phyloP scores from a whole-genome alignment of 92 coral and sea anemone genomes.

The Epizoanthus ramosus region DNA sequence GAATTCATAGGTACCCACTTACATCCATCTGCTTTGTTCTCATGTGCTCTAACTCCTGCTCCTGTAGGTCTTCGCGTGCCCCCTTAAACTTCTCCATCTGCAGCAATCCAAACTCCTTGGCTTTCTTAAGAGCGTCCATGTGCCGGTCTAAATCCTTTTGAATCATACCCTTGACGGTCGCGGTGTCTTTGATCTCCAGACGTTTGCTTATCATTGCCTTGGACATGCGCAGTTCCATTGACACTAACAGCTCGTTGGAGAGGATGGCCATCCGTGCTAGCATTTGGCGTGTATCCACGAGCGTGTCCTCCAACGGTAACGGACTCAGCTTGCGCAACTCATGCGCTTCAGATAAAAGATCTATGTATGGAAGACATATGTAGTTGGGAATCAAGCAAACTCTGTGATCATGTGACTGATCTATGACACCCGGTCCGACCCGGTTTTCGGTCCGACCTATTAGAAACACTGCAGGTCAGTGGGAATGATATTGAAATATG shows the following conservation, averaged over 20 bases:
- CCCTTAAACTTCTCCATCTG: slow-evolving; percentile 72
- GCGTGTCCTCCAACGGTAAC: slow-evolving; percentile 85
- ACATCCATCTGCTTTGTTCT: slow-evolving; percentile 76
- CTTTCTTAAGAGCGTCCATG: slow-evolving; percentile 58
- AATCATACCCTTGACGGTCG: slow-evolving; percentile 42
- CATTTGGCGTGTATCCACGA: slow-evolving; percentile 79
- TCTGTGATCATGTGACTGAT: too few species aligned
- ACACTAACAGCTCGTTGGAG: slow-evolving; percentile 83
- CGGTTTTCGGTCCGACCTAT: too few species aligned
- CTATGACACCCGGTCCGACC: too few species aligned
- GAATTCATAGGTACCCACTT: too few species aligned
- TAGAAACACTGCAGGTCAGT: too few species aligned
- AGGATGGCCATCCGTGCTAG: slow-evolving; percentile 92
- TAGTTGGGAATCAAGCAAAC: too few species aligned
- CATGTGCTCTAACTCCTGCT: slow-evolving; percentile 65
- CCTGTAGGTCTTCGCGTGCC: slow-evolving; percentile 63
- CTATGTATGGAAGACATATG: slow-evolving; percentile 33
- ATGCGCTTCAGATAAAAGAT: slow-evolving; percentile 75
- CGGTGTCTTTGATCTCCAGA: slow-evolving; percentile 78
- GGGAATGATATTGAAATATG: too few species aligned
- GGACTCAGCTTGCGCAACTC: slow-evolving; percentile 78
- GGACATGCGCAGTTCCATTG: slow-evolving; percentile 87
- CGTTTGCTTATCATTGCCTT: slow-evolving; percentile 87
- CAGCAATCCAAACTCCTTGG: slow-evolving; percentile 59
- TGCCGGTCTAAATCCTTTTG: slow-evolving; percentile 63